A percentile compares a stretch with the other conserved stretches of the same genome.
phyloP scores from a whole-genome alignment of 2,797 vertebrate genomes.

The Darevskia nairensis region DNA sequence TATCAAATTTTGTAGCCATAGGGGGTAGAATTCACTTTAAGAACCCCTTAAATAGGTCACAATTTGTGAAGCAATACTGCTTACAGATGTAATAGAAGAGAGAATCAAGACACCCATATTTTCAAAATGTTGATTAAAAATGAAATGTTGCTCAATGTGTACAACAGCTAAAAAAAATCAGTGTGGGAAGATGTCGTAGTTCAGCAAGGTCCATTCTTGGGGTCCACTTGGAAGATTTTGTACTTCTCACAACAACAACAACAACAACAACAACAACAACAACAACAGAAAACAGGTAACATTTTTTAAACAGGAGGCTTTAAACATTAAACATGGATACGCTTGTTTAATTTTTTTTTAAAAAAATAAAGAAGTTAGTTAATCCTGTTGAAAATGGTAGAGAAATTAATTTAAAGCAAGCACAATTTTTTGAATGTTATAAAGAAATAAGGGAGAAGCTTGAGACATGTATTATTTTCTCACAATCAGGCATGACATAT shows the following conservation, averaged over 20 bases:
- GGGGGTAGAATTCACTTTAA: constrained; percentile 25
- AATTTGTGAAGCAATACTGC: background rate
- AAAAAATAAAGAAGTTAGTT: background rate
- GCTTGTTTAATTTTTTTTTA: background rate
- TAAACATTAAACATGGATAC: background rate
- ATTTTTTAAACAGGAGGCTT: background rate
- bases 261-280: background rate
- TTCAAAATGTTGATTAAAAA: background rate
- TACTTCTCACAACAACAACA: background rate
- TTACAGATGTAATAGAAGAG: background rate
- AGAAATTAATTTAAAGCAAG: background rate
- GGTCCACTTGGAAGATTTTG: background rate
- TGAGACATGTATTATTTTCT: background rate
- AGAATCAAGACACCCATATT: background rate
- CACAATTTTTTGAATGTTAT: background rate
- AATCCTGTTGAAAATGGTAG: background rate
- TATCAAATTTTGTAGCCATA: background rate
- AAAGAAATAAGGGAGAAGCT: background rate
- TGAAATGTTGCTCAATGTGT: background rate
- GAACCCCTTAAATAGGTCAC: background rate
- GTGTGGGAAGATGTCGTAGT: background rate
- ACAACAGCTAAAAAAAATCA: background rate
- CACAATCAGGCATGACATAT: too few relatives aligned
- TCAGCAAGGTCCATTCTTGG: background rate
- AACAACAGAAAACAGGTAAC: background rate